Evolutionary conservation across 2,113 vertebrate species (phyloP).

Genomic region (Chrysemys picta): DNA sequence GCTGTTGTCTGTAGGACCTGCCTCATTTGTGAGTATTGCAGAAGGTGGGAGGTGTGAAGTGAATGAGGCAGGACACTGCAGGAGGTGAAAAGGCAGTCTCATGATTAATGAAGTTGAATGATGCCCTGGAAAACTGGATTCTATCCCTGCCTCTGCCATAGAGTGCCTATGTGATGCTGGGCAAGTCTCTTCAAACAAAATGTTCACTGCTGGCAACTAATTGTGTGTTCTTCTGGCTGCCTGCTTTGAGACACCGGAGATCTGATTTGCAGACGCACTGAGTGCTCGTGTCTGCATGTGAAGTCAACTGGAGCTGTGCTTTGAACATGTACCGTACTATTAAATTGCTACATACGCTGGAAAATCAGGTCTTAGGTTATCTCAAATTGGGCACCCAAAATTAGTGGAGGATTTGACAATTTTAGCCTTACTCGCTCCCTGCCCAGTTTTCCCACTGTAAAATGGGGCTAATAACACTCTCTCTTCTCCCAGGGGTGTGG

Average conservation of each 20-base stretch:
- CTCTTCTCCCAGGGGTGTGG: background rate
- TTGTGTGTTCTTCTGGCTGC: background rate
- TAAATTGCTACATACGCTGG: background rate
- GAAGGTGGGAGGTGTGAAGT: background rate
- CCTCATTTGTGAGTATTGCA: background rate
- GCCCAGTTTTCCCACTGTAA: background rate
- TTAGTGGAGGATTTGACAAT: background rate
- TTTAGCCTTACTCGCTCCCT: background rate
- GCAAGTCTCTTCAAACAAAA: background rate
- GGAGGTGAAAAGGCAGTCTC: background rate
- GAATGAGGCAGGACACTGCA: background rate
- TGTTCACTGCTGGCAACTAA: background rate
- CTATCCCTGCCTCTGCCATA: background rate
- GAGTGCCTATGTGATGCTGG: no score
- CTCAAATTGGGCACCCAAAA: background rate
- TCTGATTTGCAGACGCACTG: background rate
- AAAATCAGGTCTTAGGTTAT: background rate
- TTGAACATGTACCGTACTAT: background rate
- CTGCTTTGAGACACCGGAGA: background rate
- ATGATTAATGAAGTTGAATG: background rate
- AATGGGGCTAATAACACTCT: background rate
- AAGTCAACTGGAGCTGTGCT: background rate
- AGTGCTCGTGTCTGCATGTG: background rate
- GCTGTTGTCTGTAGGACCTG: background rate
- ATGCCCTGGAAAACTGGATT: background rate